A percentile compares a stretch with the other conserved stretches of the same genome.
Evolutionary conservation across 1,140 invertebrate genomes (phyloP).

Genomic region (Papilio polytes): DNA sequence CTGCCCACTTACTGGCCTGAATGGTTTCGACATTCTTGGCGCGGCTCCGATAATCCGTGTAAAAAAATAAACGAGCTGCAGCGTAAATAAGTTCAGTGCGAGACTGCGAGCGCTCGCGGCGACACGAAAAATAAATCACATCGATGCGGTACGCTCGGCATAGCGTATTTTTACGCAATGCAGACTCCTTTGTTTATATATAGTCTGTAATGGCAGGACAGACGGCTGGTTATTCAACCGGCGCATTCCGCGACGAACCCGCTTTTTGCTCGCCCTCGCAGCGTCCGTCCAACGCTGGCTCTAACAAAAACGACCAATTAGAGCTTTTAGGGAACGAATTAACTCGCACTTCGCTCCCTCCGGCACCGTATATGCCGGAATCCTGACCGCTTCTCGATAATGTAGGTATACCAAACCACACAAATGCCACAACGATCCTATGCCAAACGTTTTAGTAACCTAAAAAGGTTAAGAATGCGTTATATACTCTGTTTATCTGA

Average conservation of each 20-base stretch:
- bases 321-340: constrained; percentile 78
- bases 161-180: constrained; percentile 82
- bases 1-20: constrained; percentile 81
- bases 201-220: constrained; percentile 68
- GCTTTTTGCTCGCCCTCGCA: constrained; percentile 73
- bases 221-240: constrained; percentile 81
- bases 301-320: constrained; percentile 80
- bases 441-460: constrained; percentile 43
- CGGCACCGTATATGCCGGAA: constrained; percentile 44
- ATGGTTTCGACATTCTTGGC: constrained; percentile 84
- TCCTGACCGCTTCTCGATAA: constrained; percentile 43
- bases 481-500: constrained; percentile 56
- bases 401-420: constrained; percentile 41
- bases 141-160: constrained; percentile 69
- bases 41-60: constrained; percentile 76
- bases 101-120: constrained; percentile 71
- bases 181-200: constrained; percentile 77
- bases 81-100: constrained; percentile 76
- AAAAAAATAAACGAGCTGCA: constrained; percentile 78
- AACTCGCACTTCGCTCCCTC: constrained; percentile 67
- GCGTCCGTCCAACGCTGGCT: constrained; percentile 54
- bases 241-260: constrained; percentile 78
- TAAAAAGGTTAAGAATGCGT: constrained; percentile 50
- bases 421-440: constrained; percentile 52
- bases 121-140: constrained; percentile 77